Evolutionary conservation across 1,140 invertebrate species (phyloP).

Genomic region (Phymastichus coffea): DNA sequence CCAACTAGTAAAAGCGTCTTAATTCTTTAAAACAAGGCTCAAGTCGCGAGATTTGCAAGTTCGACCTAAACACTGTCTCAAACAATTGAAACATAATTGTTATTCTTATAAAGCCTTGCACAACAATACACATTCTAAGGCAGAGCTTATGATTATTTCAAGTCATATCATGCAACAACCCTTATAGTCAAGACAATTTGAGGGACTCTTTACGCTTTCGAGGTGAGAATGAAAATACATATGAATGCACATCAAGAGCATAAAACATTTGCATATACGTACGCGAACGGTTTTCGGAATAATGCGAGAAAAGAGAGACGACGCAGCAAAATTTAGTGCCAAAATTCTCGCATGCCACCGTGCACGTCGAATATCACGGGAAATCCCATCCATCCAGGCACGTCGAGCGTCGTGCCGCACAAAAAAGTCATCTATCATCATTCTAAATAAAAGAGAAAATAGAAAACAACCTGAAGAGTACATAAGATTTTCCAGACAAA

Average conservation of each 20-base stretch:
- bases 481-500: too few relatives aligned
- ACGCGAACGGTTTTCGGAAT: constrained; percentile 18
- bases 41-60: too few relatives aligned
- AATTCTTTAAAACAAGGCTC: too few relatives aligned
- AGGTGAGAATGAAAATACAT: constrained; percentile 14
- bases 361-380: background rate
- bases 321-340: background rate
- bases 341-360: background rate
- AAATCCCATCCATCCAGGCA: background rate
- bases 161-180: background rate
- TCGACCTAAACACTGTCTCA: too few relatives aligned
- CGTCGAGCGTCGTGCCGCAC: too few relatives aligned
- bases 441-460: background rate
- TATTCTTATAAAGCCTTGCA: background rate
- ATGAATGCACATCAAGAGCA: background rate
- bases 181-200: constrained; percentile 10
- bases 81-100: background rate
- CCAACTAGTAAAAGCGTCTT: too few relatives aligned
- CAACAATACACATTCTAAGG: background rate
- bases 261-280: constrained; percentile 15
- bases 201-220: constrained; percentile 1
- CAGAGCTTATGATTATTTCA: constrained; percentile 11
- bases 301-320: constrained; percentile 5
- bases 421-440: too few relatives aligned
- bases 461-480: too few relatives aligned